Percentiles rank a stretch among this genome's conserved stretches.
phyloP scores from a whole-genome alignment of 64 coral and sea anemone genomes.

The Montipora cactus region DNA sequence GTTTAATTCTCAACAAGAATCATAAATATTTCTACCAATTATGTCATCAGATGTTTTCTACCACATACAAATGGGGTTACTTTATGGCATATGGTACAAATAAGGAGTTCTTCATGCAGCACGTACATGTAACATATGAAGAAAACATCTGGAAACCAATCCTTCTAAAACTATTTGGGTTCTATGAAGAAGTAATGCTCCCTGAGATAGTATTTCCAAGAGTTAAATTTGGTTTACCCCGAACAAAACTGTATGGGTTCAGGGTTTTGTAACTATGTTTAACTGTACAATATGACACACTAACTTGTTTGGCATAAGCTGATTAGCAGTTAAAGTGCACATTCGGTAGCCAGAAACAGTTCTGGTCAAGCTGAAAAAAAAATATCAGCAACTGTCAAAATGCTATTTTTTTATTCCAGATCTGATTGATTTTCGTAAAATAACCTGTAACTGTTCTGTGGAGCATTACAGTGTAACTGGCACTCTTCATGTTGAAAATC shows the following conservation, averaged over 20 bases:
- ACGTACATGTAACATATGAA: not conserved
- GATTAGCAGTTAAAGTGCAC: too few species aligned
- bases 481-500: too few species aligned
- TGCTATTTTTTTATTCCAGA: too few species aligned
- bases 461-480: too few species aligned
- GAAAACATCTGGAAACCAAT: conserved; percentile 17
- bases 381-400: too few species aligned
- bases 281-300: too few species aligned
- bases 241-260: not conserved
- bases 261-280: not conserved
- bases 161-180: conserved; percentile 2
- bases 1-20: conserved; percentile 13
- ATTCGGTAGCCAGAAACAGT: too few species aligned
- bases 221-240: too few species aligned
- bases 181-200: conserved; percentile 11
- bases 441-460: too few species aligned
- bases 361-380: too few species aligned
- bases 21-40: conserved; percentile 16
- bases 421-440: too few species aligned
- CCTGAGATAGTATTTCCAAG: not conserved
- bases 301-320: too few species aligned
- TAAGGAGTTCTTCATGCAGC: conserved; percentile 13
- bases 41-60: conserved; percentile 39
- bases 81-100: conserved; percentile 40
- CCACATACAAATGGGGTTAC: conserved; percentile 27